These are phyloP conservation scores for Drosophila mayri DNA, from an alignment of 1,140 invertebrate genomes.

Conservation along the genomic window DNA sequence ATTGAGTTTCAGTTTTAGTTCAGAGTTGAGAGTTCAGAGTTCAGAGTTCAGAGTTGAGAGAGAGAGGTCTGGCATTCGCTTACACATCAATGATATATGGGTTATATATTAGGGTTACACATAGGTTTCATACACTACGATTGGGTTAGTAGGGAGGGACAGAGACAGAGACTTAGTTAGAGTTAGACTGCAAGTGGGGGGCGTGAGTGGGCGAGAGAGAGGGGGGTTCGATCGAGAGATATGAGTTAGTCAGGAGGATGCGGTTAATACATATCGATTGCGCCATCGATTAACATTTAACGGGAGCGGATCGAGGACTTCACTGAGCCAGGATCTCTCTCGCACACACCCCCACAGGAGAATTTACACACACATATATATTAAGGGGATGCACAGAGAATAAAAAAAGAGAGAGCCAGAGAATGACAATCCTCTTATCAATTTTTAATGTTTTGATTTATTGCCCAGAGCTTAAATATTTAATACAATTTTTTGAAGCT, in stretches of 20 bases:
- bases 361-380: slow-evolving; percentile 27
- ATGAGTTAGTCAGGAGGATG: slow-evolving; percentile 37
- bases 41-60: slow-evolving; percentile 20
- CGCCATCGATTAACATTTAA: slow-evolving; percentile 11
- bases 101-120: slow-evolving; percentile 38
- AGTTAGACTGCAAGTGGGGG: background rate
- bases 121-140: slow-evolving; percentile 47
- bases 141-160: slow-evolving; percentile 18
- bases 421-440: background rate
- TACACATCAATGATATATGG: slow-evolving; percentile 50
- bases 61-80: slow-evolving; percentile 51
- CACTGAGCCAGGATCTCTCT: slow-evolving; percentile 26
- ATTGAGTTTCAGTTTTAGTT: slow-evolving; percentile 34
- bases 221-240: slow-evolving; percentile 21
- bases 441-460: background rate
- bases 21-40: slow-evolving; percentile 23
- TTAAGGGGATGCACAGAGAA: slow-evolving; percentile 19
- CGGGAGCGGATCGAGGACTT: slow-evolving; percentile 17
- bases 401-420: background rate
- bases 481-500: too few relatives aligned
- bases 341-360: slow-evolving; percentile 14
- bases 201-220: slow-evolving; percentile 22
- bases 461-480: background rate
- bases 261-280: slow-evolving; percentile 46
- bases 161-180: slow-evolving; percentile 20